Percentiles rank a stretch among this genome's conserved stretches.
These are phyloP conservation scores for Drosophila ezoana DNA, from an alignment of 2,888 invertebrate species.

Conservation along the genomic window DNA sequence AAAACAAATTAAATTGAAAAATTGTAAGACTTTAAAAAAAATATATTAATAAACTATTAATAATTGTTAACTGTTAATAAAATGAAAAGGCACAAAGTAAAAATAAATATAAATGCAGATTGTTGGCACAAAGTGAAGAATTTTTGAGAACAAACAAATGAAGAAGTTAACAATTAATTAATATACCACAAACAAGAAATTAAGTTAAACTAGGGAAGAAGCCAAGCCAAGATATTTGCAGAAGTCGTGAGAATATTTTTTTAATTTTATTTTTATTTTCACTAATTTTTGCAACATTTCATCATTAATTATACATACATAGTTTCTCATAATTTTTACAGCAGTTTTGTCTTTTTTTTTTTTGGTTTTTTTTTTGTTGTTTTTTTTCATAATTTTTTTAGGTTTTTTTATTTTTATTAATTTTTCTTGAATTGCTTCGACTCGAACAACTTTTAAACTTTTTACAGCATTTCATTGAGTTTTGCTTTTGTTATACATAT, in stretches of 20 bases:
- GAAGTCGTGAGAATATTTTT: constrained; percentile 8
- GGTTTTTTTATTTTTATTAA: constrained; percentile 8
- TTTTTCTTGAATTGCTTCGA: constrained; percentile 46
- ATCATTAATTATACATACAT: constrained; percentile 71
- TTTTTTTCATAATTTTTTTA: constrained; percentile 13
- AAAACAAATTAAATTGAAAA: too few species aligned
- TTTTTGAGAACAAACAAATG: too few species aligned
- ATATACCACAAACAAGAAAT: too few species aligned
- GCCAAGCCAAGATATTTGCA: too few species aligned
- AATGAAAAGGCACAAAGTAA: too few species aligned
- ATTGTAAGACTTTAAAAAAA: too few species aligned
- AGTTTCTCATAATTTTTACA: constrained; percentile 70
- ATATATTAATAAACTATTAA: too few species aligned
- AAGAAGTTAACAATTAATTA: too few species aligned
- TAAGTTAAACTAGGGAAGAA: too few species aligned
- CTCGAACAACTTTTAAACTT: constrained; percentile 70
- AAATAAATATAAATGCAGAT: too few species aligned
- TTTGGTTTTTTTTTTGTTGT: constrained; percentile 15
- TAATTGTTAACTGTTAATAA: too few species aligned
- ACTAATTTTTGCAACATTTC: constrained; percentile 74
- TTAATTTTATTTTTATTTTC: constrained; percentile 62
- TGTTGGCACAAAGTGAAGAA: too few species aligned
- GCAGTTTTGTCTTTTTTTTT: constrained; percentile 49
- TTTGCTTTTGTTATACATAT: constrained; percentile 37
- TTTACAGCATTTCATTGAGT: constrained; percentile 68